Evolutionary conservation across 2,888 invertebrate genomes (phyloP), one percentile per base, ranked within the genome.

Genomic region (Congeria kusceri): DNA sequence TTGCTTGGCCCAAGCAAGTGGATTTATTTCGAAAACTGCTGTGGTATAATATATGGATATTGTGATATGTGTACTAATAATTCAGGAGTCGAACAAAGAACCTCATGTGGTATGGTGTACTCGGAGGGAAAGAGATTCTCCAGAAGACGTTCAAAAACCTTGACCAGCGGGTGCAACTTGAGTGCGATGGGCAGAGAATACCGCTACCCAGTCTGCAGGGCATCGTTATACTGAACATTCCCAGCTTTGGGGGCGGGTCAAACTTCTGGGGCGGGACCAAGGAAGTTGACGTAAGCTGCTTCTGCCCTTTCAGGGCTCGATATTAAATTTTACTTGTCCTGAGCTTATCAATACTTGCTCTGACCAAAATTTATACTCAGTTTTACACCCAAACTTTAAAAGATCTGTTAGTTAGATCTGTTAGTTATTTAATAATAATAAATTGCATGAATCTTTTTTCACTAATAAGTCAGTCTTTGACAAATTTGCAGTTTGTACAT

Each of bases 261-360:
- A 99, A 99, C 94, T 99, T 99, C 94, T 99, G 99, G 99, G 99
- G 99, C 65, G 97, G 97, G 5, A 96, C 96, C 2, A 96, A 98
- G 91, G 97, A 97, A 88, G 98, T 97, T 87, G 98, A 98, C 90
- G 95, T 93, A 86, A 90, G 92, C 88, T 28, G 5, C 5, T 7
- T 32, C n/a, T n/a, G n/a, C n/a, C n/a, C n/a, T n/a, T n/a, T n/a
- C n/a, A n/a, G n/a, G n/a, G n/a, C n/a, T n/a, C n/a, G n/a, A n/a
- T n/a, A n/a, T n/a, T n/a, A n/a, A n/a, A n/a, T n/a, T n/a, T n/a
- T n/a, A n/a, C n/a, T n/a, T n/a, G n/a, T n/a, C n/a, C n/a, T n/a
- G n/a, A n/a, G n/a, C n/a, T n/a, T n/a, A n/a, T n/a, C n/a, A n/a
- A n/a, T n/a, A n/a, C n/a, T n/a, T n/a, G n/a, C n/a, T n/a, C n/a